A percentile compares a stretch with the other conserved stretches of the same genome.
Conservation (phyloP, 2,113 vertebrate species). For the Prunella fulvescens region DNA sequence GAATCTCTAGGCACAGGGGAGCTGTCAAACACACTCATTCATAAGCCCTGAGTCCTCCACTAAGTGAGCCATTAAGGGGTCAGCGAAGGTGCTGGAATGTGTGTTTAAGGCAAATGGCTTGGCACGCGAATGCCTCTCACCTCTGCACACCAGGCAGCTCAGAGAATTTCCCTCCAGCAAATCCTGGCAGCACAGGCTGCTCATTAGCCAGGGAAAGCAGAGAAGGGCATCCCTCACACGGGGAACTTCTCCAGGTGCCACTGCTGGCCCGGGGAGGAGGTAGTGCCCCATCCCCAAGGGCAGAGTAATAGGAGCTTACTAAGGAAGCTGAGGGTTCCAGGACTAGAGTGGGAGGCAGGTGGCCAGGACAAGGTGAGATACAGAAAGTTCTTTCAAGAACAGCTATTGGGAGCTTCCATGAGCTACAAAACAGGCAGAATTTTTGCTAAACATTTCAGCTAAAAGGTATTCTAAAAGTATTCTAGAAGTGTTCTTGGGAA, state of each 20-base stretch:
- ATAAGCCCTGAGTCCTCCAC: not conserved
- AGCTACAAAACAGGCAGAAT: not conserved
- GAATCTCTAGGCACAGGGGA: not conserved
- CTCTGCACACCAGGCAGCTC: not conserved
- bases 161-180: not conserved
- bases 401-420: not conserved
- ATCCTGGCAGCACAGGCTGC: not conserved
- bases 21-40: not conserved
- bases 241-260: not conserved
- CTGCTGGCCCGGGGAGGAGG: not conserved
- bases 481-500: not conserved
- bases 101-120: slow-evolving; percentile 34
- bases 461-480: not conserved
- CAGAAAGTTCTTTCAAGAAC: not conserved
- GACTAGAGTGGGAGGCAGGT: not conserved
- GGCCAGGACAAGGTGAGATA: not conserved
- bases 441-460: not conserved
- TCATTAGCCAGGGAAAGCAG: not conserved
- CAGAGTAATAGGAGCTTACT: not conserved
- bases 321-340: not conserved
- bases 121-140: not conserved
- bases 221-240: not conserved
- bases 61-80: slow-evolving; percentile 38
- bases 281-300: not conserved
- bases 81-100: slow-evolving; percentile 20